Percentiles rank a stretch among this genome's conserved stretches.
These are phyloP conservation scores for Anodontia alba DNA, from an alignment of 2,888 invertebrate species.

Conservation along the genomic window DNA sequence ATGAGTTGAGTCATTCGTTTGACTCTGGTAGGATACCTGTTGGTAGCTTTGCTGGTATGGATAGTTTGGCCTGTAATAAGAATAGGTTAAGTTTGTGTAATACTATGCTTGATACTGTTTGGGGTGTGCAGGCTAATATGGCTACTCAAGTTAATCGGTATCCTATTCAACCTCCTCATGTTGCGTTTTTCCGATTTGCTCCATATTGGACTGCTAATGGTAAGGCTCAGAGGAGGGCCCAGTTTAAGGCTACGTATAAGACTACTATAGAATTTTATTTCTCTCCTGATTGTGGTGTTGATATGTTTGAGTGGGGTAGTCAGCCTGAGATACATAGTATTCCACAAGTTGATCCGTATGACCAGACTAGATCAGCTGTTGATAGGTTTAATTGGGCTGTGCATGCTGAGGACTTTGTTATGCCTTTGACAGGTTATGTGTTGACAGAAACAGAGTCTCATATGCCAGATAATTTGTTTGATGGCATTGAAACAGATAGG, in stretches of 20 bases:
- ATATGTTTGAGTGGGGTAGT: background rate
- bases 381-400: background rate
- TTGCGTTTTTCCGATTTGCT: constrained; percentile 16
- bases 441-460: background rate
- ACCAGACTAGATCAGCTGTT: background rate
- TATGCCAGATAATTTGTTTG: background rate
- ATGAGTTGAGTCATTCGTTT: too few species aligned
- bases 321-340: background rate
- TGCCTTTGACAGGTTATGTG: constrained; percentile 9
- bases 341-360: background rate
- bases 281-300: too few species aligned
- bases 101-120: too few species aligned
- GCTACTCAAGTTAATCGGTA: constrained; percentile 22
- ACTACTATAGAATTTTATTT: constrained; percentile 5
- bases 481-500: too few species aligned
- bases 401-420: background rate
- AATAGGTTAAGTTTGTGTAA: constrained; percentile 15
- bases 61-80: too few species aligned
- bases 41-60: too few species aligned
- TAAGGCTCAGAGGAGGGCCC: too few species aligned
- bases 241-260: too few species aligned
- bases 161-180: constrained; percentile 19
- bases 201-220: constrained; percentile 25
- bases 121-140: too few species aligned
- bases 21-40: too few species aligned